phyloP scores from a whole-genome alignment of 2,113 vertebrate species.

The Petromus typicus region DNA sequence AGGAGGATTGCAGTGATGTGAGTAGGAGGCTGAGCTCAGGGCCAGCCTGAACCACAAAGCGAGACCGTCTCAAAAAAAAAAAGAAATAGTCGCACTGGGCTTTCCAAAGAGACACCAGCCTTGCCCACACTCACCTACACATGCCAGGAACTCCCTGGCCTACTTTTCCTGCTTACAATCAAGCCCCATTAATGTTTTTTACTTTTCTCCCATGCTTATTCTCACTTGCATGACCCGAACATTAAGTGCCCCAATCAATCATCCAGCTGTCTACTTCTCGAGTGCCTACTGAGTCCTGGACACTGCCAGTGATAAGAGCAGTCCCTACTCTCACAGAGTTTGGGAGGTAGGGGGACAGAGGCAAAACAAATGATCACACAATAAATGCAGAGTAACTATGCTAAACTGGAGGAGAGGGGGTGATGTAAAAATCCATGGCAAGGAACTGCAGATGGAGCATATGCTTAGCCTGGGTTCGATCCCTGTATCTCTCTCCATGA shows the following conservation, averaged over 20 bases:
- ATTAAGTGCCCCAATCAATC: not conserved
- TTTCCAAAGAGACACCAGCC: not conserved
- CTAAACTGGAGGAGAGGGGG: not conserved
- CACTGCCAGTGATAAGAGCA: not conserved
- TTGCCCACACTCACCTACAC: accelerated
- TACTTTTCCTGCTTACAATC: not conserved
- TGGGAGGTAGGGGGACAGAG: no score
- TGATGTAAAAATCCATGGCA: not conserved
- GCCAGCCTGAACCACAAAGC: no score
- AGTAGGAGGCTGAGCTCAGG: no score
- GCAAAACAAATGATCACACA: not conserved
- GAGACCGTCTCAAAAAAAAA: no score
- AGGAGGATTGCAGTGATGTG: no score
- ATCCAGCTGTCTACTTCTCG: not conserved
- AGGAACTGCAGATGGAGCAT: no score
- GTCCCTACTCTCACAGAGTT: no score
- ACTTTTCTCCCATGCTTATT: not conserved
- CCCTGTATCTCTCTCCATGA: not conserved
- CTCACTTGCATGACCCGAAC: not conserved
- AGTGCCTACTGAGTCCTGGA: not conserved
- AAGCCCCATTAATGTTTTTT: accelerated
- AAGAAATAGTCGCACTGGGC: no score
- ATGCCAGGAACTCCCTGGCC: not conserved
- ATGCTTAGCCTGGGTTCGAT: not conserved
- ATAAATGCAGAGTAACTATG: not conserved